phyloP scores from a whole-genome alignment of 2,113 vertebrate species.

The Microcebus jonahi region DNA sequence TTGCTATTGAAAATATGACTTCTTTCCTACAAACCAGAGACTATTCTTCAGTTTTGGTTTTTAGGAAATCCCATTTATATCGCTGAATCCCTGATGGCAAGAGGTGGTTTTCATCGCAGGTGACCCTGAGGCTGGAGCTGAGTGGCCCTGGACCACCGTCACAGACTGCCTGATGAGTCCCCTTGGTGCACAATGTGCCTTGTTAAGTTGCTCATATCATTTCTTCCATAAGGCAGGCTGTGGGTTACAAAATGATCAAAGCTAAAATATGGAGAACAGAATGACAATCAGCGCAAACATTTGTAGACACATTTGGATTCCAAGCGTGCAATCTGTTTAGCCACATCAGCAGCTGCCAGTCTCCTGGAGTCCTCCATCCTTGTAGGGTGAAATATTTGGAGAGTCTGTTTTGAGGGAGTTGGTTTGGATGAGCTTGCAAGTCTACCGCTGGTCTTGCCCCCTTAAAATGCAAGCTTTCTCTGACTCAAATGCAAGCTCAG shows the following conservation, averaged over 20 bases:
- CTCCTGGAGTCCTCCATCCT: background rate
- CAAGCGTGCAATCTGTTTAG: background rate
- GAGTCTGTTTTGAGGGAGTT: background rate
- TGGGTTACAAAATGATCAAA: conserved; percentile 41
- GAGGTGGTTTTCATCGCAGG: conserved; percentile 45
- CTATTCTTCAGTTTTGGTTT: background rate
- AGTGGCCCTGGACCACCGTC: background rate
- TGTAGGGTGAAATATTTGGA: background rate
- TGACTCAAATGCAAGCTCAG: background rate
- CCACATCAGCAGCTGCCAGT: background rate
- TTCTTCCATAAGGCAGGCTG: conserved; percentile 50
- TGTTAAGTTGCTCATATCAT: conserved; percentile 44
- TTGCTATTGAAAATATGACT: conserved; percentile 42
- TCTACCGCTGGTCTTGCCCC: background rate
- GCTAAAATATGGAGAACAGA: conserved; percentile 43
- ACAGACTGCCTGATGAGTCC: background rate
- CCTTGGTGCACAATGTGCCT: conserved; percentile 63
- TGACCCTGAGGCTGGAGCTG: conserved; percentile 31
- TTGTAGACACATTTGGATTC: background rate
- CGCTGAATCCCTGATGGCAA: conserved; percentile 29
- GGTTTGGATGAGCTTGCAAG: background rate
- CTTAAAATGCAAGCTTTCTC: background rate
- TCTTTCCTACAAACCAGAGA: background rate
- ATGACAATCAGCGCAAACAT: conserved; percentile 75
- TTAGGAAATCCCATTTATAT: background rate